Conservation (phyloP, 2,113 vertebrate species). For the Protobothrops flavoviridis region DNA sequence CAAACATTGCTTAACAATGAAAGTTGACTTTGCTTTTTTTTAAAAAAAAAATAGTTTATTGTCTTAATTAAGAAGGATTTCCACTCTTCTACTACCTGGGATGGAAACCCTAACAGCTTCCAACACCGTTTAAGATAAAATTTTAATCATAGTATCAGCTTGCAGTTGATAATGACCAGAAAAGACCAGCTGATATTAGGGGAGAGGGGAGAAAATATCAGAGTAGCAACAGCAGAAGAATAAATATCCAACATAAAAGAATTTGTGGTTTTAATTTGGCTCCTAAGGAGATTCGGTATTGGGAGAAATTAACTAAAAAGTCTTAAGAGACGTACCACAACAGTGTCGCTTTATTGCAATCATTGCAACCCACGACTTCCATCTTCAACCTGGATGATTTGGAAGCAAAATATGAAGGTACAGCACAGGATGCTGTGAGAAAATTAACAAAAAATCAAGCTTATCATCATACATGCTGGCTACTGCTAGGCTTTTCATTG, state of each 20-base stretch:
- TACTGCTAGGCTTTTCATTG: background rate
- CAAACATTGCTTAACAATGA: background rate
- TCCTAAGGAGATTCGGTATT: background rate
- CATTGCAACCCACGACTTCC: background rate
- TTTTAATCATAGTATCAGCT: background rate
- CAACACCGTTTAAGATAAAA: background rate
- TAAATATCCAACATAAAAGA: background rate
- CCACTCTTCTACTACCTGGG: background rate
- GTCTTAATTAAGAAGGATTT: background rate
- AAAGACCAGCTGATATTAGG: background rate
- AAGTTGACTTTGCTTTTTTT: background rate
- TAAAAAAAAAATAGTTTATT: background rate
- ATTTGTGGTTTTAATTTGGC: background rate
- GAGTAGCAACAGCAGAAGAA: background rate
- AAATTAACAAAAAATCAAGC: background rate
- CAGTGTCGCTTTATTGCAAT: background rate
- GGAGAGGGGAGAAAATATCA: background rate
- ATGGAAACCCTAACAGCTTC: background rate
- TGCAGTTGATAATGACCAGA: background rate
- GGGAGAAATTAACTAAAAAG: background rate
- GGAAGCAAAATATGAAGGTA: background rate
- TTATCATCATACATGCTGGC: background rate
- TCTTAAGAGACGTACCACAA: background rate
- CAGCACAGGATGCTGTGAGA: background rate
- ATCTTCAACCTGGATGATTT: background rate